phyloP scores from a whole-genome alignment of 2,113 vertebrate species.

The Aplodontia rufa region DNA sequence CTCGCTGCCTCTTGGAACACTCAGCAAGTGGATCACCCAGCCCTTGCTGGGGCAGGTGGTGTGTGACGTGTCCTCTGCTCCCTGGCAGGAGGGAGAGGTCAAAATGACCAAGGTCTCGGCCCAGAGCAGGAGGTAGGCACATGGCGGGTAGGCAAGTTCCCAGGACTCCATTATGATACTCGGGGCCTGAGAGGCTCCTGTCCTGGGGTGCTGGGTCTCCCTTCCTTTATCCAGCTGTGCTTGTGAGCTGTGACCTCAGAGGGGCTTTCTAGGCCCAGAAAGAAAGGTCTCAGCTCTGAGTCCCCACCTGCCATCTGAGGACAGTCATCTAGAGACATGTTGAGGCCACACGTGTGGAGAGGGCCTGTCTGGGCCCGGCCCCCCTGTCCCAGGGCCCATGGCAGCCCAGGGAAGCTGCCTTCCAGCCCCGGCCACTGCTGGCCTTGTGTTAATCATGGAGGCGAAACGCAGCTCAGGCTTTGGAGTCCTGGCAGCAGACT shows the following conservation, averaged over 20 bases:
- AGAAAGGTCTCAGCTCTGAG: neutral
- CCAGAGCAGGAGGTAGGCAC: neutral
- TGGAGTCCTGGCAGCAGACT: neutral
- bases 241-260: conserved; percentile 43
- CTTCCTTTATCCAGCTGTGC: neutral
- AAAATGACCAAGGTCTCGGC: neutral
- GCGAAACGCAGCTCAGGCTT: neutral
- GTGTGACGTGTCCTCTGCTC: neutral
- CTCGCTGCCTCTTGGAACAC: neutral
- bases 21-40: neutral
- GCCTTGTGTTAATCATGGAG: neutral
- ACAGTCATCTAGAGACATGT: conserved; percentile 70
- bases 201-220: neutral
- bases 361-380: neutral
- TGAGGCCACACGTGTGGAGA: conserved; percentile 67
- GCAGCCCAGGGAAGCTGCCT: neutral
- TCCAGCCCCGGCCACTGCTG: neutral
- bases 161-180: rapidly evolving
- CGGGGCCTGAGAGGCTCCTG: neutral
- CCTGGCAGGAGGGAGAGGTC: neutral
- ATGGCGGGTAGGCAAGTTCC: neutral
- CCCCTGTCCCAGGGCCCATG: neutral
- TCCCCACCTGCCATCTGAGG: neutral
- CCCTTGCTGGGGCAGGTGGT: neutral
- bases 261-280: neutral